A percentile compares a stretch with the other conserved stretches of the same genome.
These are phyloP conservation scores for Calyptommatus sinebrachiatus DNA, from an alignment of 2,113 vertebrate genomes.

Conservation along the genomic window DNA sequence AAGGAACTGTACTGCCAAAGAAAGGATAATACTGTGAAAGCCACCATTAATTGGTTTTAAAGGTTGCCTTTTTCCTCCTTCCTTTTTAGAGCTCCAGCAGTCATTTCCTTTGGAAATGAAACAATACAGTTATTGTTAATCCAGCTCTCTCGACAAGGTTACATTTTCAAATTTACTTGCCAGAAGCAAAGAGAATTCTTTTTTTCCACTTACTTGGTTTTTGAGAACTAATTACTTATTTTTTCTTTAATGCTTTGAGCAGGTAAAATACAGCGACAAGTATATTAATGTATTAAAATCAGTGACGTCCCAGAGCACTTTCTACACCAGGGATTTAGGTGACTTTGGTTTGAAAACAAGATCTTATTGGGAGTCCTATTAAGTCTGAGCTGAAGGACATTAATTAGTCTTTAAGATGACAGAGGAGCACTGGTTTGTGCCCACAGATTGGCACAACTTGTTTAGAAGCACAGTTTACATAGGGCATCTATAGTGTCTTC, in stretches of 20 bases:
- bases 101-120: neutral
- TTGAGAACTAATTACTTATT: neutral
- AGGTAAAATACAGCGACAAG: neutral
- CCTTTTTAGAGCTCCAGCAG: neutral
- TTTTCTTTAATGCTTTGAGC: neutral
- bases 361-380: neutral
- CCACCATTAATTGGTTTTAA: neutral
- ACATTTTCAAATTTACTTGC: neutral
- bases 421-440: neutral
- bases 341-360: neutral
- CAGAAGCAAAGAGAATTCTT: neutral
- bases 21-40: neutral
- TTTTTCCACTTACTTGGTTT: neutral
- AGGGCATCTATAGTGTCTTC: neutral
- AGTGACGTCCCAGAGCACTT: neutral
- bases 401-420: neutral
- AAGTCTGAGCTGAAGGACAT: neutral
- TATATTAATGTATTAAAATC: neutral
- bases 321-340: neutral
- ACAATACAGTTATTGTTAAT: constrained; percentile 1
- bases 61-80: neutral
- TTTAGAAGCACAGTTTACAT: neutral
- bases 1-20: neutral
- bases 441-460: neutral
- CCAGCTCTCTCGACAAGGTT: neutral